Base-by-base conservation (phyloP, 23 tunicate genomes). In the Halocynthia aurantium region DNA sequence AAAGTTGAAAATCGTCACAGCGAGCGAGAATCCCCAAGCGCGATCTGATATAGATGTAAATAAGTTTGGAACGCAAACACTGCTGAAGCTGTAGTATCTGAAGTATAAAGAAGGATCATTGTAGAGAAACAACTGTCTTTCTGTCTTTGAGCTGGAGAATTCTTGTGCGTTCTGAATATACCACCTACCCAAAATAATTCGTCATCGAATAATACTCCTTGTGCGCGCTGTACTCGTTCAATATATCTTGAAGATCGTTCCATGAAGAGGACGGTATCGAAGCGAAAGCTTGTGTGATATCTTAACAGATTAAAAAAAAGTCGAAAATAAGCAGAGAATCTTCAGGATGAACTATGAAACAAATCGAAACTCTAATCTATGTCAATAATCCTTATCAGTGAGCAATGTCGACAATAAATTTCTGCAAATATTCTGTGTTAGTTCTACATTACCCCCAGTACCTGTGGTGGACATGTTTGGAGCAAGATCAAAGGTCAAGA, bases 41-140 rank as follows among this genome's bases (percentile, higher is more conserved):
- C 56, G 64, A 62, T 83, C 82, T 51, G 76, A 22, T 10, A 22
- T 53, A 22, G 88, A 78, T 6, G 80, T 86, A 57, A 88, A 88
- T 10, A 88, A 49, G 7, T 80, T 78, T 22, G 95, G 95, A 67
- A 88, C 78, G 70, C 95, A 88, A 67, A 83, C 88, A 55, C 95
- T 88, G 53, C 67, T 71, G 50, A 79, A 62, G 55, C 95, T 83
- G 82, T 88, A 88, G 61, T 88, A 88, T 50, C 95, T 88, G 72
- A 52, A 82, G 61, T 8, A 62, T 52, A 11, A 75, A 7, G 7
- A 31, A 44, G 15, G 12, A 22, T 8, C 50, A 49, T n/a, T n/a
- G n/a, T n/a, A n/a, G n/a, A 31, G 44, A 31, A 31, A 31, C 44
- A 31, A 31, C 44, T 31, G 44, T 31, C 54, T 11, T 53, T 40